Evolutionary conservation across 2,797 vertebrate genomes (phyloP).

Genomic region (Graptemys geographica): DNA sequence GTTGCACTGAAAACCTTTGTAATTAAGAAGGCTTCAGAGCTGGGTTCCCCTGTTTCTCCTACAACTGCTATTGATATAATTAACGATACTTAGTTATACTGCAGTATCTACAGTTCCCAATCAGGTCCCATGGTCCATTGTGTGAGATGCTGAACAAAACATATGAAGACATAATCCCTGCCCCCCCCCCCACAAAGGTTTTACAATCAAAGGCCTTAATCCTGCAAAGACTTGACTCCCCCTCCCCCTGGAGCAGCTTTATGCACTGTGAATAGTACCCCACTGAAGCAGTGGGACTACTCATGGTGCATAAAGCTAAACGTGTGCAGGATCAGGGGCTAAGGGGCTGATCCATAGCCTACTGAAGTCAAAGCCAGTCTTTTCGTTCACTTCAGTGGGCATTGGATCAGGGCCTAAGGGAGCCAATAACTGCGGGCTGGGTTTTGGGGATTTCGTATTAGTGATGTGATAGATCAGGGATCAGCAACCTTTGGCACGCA

Average conservation of each 20-base stretch:
- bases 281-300: background rate
- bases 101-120: background rate
- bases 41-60: background rate
- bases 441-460: background rate
- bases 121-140: background rate
- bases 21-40: background rate
- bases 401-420: background rate
- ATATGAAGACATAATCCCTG: background rate
- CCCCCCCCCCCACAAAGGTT: background rate
- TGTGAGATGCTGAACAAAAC: background rate
- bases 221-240: background rate
- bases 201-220: background rate
- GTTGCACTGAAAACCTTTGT: background rate
- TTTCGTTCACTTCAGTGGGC: background rate
- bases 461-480: background rate
- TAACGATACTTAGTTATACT: background rate
- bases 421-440: fast-evolving
- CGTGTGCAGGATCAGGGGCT: background rate
- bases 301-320: background rate
- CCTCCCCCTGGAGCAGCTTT: no score
- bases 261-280: background rate
- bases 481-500: no score
- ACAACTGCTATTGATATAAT: background rate
- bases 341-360: background rate
- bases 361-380: background rate